Evolutionary conservation across 2,888 invertebrate genomes (phyloP), one percentile per base, ranked within the genome.

Genomic region (Notocelia uddmanniana): DNA sequence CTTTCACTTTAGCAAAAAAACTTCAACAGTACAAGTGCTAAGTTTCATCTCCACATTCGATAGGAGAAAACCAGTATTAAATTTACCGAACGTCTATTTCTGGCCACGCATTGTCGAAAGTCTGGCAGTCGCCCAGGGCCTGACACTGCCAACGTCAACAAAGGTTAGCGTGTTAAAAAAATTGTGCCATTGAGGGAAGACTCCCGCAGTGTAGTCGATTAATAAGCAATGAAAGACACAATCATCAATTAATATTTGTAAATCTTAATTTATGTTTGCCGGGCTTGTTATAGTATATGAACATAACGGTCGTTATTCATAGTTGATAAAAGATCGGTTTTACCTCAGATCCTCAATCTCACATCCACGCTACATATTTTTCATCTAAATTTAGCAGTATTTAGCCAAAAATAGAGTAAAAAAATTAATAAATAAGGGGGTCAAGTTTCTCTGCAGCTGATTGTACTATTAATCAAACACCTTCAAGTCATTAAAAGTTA

Each of bases 71-170:
- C 82, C 83, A 81, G 81, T 85, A 80, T 84, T 85, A 83, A 86
- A 80, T 86, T 88, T 83, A 83, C 81, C 78, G 77, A 37, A 80
- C 76, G 74, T 84, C 85, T 93, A 93, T 93, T 93, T 92, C 80
- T 77, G 85, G 89, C 83, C 78, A 77, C 84, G 88, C 88, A 93
- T 92, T 93, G 92, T 92, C 83, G 89, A 87, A 85, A 86, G 80
- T 88, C 85, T 93, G 93, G 93, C 93, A 91, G 72, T 71, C 75
- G 79, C 89, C 93, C 92, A 93, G 86, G 74, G 83, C 85, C 89
- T 88, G 91, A 90, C 90, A 91, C 88, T 88, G 92, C 92, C 92
- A 92, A 91, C 89, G 88, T 86, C 85, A 89, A 89, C 86, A 90
- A 85, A 91, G 92, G 92, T 91, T 89, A 90, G 80, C 86, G 89